phyloP scores from a whole-genome alignment of 1,140 invertebrate genomes.

The Proales similis region DNA sequence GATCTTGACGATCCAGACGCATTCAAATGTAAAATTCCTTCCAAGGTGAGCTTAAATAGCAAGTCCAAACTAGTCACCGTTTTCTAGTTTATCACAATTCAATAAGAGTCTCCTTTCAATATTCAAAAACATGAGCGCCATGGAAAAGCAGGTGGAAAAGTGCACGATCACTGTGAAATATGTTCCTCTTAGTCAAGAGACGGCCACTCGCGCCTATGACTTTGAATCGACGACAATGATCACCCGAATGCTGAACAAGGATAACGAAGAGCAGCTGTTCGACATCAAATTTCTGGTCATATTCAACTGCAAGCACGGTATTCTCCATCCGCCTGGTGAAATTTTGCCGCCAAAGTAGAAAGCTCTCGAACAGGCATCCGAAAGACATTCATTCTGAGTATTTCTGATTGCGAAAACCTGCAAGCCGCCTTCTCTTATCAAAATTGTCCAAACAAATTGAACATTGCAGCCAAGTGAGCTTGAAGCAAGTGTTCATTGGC shows the following conservation, averaged over 20 bases:
- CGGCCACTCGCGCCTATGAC: slow-evolving; percentile 19
- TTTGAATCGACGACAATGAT: slow-evolving; percentile 31
- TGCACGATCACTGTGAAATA: slow-evolving; percentile 37
- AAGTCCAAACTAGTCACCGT: background rate
- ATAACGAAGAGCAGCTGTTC: slow-evolving; percentile 31
- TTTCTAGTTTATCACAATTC: background rate
- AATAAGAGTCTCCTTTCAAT: slow-evolving; percentile 19
- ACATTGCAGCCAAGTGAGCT: slow-evolving; percentile 19
- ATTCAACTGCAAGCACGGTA: slow-evolving; percentile 21
- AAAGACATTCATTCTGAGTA: slow-evolving; percentile 31
- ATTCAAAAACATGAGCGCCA: slow-evolving; percentile 34
- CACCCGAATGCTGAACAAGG: slow-evolving; percentile 20
- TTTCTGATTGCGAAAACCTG: slow-evolving; percentile 35
- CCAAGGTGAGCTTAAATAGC: background rate
- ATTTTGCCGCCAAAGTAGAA: no score
- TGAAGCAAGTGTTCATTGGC: background rate
- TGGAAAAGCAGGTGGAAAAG: slow-evolving; percentile 36
- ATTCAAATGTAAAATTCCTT: slow-evolving; percentile 34
- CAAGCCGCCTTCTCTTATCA: slow-evolving; percentile 17
- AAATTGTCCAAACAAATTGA: slow-evolving; percentile 32
- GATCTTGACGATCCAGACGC: slow-evolving; percentile 4
- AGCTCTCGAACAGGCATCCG: no score
- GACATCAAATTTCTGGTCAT: slow-evolving; percentile 34
- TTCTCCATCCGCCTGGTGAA: no score
- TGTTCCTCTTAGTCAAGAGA: slow-evolving; percentile 12